Evolutionary conservation across 92 coral and sea anemone species (phyloP).

Genomic region (Scolanthus callimorphus): DNA sequence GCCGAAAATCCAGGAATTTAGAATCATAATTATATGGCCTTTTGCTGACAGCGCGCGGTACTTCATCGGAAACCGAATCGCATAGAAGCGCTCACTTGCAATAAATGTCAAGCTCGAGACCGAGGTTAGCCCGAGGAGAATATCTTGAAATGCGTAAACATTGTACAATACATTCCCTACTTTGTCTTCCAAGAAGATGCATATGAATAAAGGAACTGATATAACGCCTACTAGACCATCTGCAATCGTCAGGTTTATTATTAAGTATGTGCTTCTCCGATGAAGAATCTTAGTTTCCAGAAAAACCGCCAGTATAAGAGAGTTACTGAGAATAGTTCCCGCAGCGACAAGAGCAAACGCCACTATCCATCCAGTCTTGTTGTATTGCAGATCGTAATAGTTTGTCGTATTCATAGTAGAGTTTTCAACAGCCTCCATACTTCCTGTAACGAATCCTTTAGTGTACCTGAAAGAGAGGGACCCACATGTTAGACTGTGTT

Average conservation of each 20-base stretch:
- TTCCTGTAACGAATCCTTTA: too few species aligned
- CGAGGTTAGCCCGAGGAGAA: constrained; percentile 28
- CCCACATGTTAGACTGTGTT: too few species aligned
- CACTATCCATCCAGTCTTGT: constrained; percentile 19
- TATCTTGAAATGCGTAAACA: constrained; percentile 23
- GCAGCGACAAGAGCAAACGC: constrained; percentile 20
- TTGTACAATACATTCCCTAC: background rate
- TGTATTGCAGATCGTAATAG: too few species aligned
- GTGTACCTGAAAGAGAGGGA: too few species aligned
- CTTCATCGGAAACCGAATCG: constrained; percentile 22
- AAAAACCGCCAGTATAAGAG: constrained; percentile 18
- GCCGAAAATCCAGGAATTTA: constrained; percentile 25
- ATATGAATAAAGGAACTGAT: constrained; percentile 22
- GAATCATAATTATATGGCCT: constrained; percentile 6
- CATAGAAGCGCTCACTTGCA: constrained; percentile 27
- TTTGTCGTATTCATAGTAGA: too few species aligned
- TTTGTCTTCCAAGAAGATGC: constrained; percentile 6
- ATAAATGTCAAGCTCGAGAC: constrained; percentile 24
- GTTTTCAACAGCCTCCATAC: too few species aligned
- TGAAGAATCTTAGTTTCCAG: constrained; percentile 7
- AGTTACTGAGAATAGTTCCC: constrained; percentile 20
- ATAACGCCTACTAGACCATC: constrained; percentile 33
- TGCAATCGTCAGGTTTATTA: constrained; percentile 26
- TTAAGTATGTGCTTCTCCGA: constrained; percentile 14
- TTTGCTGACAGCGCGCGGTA: constrained; percentile 13